These are phyloP conservation scores for Phrixothrix hirtus DNA, from an alignment of 2,888 invertebrate species.

Conservation along the genomic window DNA sequence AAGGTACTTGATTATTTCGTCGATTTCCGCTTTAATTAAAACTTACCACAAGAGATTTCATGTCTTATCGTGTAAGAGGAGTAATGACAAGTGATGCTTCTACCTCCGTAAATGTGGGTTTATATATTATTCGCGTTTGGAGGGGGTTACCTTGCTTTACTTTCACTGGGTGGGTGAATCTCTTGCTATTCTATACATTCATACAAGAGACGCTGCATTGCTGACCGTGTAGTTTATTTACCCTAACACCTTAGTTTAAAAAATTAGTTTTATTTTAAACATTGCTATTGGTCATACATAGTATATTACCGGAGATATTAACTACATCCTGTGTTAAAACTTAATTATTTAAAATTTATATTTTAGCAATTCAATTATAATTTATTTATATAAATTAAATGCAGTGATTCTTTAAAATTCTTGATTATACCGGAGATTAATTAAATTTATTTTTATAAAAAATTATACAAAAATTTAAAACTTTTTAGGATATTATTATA, in stretches of 20 bases:
- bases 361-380: too few relatives aligned
- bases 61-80: conserved; percentile 33
- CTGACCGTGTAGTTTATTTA: conserved; percentile 15
- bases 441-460: too few relatives aligned
- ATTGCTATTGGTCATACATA: too few relatives aligned
- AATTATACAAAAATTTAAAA: too few relatives aligned
- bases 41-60: conserved; percentile 31
- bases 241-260: conserved; percentile 15
- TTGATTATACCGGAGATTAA: too few relatives aligned
- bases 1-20: background rate
- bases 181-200: conserved; percentile 31
- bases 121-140: conserved; percentile 34
- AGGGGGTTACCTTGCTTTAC: conserved; percentile 37
- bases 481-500: too few relatives aligned
- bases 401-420: too few relatives aligned
- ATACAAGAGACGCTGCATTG: conserved; percentile 27
- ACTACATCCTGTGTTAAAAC: too few relatives aligned
- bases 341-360: too few relatives aligned
- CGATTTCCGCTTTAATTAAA: too few relatives aligned
- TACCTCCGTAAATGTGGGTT: conserved; percentile 31
- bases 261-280: conserved; percentile 2
- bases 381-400: too few relatives aligned
- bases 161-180: conserved; percentile 39
- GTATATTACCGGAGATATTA: too few relatives aligned
- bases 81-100: conserved; percentile 37